Conservation (phyloP, 2,797 vertebrate genomes). For the Tympanoctomys barrerae region DNA sequence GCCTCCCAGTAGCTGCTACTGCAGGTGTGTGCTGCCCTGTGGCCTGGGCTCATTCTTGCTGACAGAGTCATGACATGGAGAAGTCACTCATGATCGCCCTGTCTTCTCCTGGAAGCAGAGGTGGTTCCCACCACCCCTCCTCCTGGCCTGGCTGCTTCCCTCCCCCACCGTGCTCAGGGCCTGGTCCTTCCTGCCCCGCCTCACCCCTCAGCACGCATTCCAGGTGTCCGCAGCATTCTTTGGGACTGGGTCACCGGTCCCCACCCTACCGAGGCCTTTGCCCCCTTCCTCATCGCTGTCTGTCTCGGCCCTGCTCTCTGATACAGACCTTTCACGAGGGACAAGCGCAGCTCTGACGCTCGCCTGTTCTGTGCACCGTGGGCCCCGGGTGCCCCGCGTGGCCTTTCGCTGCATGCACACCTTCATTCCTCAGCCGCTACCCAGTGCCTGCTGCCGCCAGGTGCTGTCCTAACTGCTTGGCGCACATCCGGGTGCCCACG, state of each 20-base stretch:
- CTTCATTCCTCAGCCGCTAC: not conserved
- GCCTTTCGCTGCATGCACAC: not conserved
- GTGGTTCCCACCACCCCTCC: too few species aligned
- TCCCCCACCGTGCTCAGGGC: not conserved
- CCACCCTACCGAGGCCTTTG: not conserved
- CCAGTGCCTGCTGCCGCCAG: not conserved
- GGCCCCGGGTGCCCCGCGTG: not conserved
- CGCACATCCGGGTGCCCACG: not conserved
- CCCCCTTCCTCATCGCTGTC: not conserved
- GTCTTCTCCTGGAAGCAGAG: not conserved
- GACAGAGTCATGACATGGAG: not conserved
- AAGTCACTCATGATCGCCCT: not conserved
- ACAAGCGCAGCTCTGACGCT: fast-evolving
- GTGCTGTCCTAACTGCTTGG: not conserved
- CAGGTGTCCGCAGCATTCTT: not conserved
- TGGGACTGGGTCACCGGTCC: not conserved
- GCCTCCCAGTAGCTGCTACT: not conserved
- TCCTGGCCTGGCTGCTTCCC: not conserved
- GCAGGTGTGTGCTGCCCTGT: not conserved
- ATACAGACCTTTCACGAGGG: not conserved
- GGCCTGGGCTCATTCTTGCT: not conserved
- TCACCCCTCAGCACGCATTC: not conserved
- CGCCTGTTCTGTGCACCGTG: fast-evolving
- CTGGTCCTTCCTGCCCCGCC: not conserved
- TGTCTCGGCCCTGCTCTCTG: not conserved